Base-by-base conservation (phyloP, 2,888 invertebrate species). In the Netelia fuscicornis region DNA sequence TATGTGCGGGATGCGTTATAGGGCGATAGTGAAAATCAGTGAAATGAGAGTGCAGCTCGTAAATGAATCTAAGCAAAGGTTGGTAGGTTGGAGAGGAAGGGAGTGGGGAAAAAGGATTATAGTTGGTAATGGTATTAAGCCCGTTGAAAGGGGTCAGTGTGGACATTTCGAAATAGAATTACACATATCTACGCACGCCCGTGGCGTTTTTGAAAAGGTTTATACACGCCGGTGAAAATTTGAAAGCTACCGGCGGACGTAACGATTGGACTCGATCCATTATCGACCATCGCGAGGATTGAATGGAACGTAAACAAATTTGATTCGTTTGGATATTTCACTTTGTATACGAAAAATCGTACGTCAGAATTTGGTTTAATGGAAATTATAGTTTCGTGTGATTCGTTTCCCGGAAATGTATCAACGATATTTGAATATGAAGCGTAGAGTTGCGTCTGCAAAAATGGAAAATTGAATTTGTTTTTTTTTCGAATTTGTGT, bases 51-150 rank as follows among this genome's bases (percentile, higher is more conserved):
- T 81, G 74, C 81, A 81, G 48, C 74, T 68, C 60, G 67, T 74
- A 65, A 81, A 75, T 68, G 67, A 74, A 68, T 74, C 60, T 67
- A 75, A 81, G 75, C 81, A 62, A 62, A 17, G 37, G 37, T 37
- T 37, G 37, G 37, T 37, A 37, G 37, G 0, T 37, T 5, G 3
- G 37, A 5, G 37, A 37, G 37, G 8, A 37, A 52, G 20, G 62
- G 64, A 54, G 37, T 44, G 9, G 8, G 30, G 44, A n/a, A 44
- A 52, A 70, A 70, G 80, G 64, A 75, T 64, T 20, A 64, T 44
- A n/a, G 64, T 80, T 68, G 80, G 64, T 81, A 81, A 81, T 81
- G 81, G 75, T 81, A 81, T 81, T 81, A 81, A 68, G 75, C 75
- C 70, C 54, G 68, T 76, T 81, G 75, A 75, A 81, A 70, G 75